These are phyloP conservation scores for Clepsis dumicolana DNA, from an alignment of 2,888 invertebrate species.

Conservation along the genomic window DNA sequence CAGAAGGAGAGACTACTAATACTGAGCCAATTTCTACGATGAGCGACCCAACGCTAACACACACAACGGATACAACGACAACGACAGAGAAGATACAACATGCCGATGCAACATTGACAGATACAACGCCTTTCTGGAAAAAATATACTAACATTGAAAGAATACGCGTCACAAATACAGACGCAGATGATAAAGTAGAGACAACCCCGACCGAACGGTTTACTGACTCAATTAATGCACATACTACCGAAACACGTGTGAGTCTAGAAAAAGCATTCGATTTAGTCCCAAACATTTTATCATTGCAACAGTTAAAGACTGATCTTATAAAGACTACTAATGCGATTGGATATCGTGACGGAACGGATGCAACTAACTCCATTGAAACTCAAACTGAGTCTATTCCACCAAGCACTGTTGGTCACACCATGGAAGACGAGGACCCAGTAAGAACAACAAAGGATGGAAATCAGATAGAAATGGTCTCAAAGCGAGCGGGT, in stretches of 20 bases:
- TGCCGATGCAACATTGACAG: background rate
- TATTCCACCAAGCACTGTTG: conserved; percentile 33
- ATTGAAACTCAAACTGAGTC: conserved; percentile 24
- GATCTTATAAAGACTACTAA: conserved; percentile 49
- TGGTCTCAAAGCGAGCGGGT: conserved; percentile 69
- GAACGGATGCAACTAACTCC: conserved; percentile 21
- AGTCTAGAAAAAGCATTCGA: conserved; percentile 54
- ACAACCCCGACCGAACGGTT: conserved; percentile 45
- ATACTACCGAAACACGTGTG: conserved; percentile 53
- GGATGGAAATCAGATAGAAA: conserved; percentile 49
- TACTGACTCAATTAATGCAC: conserved; percentile 55
- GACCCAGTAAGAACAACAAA: background rate
- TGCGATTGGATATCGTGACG: background rate
- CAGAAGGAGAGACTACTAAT: background rate
- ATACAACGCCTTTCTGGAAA: conserved; percentile 40
- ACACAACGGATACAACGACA: background rate
- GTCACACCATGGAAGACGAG: conserved; percentile 30
- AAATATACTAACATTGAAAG: conserved; percentile 56
- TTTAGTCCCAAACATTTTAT: conserved; percentile 56
- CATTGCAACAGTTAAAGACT: conserved; percentile 56
- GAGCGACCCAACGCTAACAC: background rate
- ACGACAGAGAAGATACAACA: conserved; percentile 7
- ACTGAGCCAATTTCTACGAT: background rate
- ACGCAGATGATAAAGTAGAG: conserved; percentile 42
- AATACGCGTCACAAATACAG: conserved; percentile 49